Conservation (phyloP, 2,888 invertebrate species). For the Herminia tarsipennalis region DNA sequence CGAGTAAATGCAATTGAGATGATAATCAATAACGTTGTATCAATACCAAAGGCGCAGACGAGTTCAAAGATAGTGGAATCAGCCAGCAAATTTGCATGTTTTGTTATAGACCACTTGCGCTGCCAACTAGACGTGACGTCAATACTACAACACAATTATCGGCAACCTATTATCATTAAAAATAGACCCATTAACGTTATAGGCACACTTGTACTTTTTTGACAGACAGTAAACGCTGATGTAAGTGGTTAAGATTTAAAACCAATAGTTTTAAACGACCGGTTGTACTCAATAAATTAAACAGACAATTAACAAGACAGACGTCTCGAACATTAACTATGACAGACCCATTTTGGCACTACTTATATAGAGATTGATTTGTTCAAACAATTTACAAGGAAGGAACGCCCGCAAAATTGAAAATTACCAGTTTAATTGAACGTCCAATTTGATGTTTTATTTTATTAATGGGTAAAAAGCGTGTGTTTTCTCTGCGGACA, state of each 20-base stretch:
- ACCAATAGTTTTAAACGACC: slow-evolving; percentile 26
- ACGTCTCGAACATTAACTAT: slow-evolving; percentile 13
- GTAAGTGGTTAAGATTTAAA: slow-evolving; percentile 36
- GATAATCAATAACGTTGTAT: slow-evolving; percentile 33
- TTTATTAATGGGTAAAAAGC: slow-evolving; percentile 46
- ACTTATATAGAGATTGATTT: slow-evolving; percentile 16
- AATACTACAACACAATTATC: slow-evolving; percentile 41
- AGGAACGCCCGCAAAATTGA: slow-evolving; percentile 23
- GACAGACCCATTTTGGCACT: slow-evolving; percentile 39
- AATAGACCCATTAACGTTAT: slow-evolving; percentile 46
- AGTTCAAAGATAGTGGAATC: slow-evolving; percentile 34
- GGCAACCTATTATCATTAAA: slow-evolving; percentile 46
- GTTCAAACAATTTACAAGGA: slow-evolving; percentile 26
- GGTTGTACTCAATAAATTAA: slow-evolving; percentile 31
- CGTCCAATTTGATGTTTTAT: slow-evolving; percentile 46
- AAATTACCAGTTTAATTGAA: slow-evolving; percentile 39
- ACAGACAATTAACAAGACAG: slow-evolving; percentile 21
- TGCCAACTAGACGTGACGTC: slow-evolving; percentile 48
- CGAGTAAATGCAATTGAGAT: slow-evolving; percentile 20
- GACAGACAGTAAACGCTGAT: slow-evolving; percentile 25
- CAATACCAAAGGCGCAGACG: slow-evolving; percentile 31
- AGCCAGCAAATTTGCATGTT: slow-evolving; percentile 42
- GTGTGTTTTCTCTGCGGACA: slow-evolving; percentile 66
- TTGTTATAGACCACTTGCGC: slow-evolving; percentile 30
- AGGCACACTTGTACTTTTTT: slow-evolving; percentile 35